phyloP scores from a whole-genome alignment of 2,797 vertebrate species.

The Enteromius afrohamiltoni region DNA sequence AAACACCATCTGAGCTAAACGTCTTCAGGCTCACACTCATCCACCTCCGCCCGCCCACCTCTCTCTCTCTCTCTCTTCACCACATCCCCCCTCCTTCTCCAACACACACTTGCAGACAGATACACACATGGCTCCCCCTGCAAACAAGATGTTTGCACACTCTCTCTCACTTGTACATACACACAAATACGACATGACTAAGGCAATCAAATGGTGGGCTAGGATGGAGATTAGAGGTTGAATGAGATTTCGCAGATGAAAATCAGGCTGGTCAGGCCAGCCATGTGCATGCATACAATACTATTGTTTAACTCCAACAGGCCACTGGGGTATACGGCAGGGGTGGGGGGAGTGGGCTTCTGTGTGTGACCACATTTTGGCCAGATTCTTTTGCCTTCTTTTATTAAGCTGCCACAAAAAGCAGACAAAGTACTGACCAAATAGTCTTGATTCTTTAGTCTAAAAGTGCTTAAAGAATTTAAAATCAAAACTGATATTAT shows the following conservation, averaged over 20 bases:
- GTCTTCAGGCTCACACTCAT: conserved; percentile 81
- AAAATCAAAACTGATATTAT: neutral
- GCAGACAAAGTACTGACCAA: neutral
- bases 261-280: conserved; percentile 29
- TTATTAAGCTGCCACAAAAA: neutral
- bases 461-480: neutral
- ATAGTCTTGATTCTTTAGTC: neutral
- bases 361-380: conserved; percentile 19
- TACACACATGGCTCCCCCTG: conserved; percentile 53
- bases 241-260: conserved; percentile 41
- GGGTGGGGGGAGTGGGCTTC: neutral
- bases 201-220: conserved; percentile 65
- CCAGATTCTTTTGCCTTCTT: conserved; percentile 10
- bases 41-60: conserved; percentile 78
- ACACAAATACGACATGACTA: conserved; percentile 69
- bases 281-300: conserved; percentile 35
- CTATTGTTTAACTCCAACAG: conserved; percentile 46
- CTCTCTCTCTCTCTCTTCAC: conserved; percentile 49
- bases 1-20: conserved; percentile 71
- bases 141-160: conserved; percentile 53
- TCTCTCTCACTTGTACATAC: conserved; percentile 47
- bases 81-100: conserved; percentile 32
- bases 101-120: conserved; percentile 54
- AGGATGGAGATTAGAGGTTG: conserved; percentile 29
- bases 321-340: conserved; percentile 15